Evolutionary conservation across 2,113 vertebrate species (phyloP), one percentile per base, ranked within the genome.

Genomic region (Antennarius striatus): DNA sequence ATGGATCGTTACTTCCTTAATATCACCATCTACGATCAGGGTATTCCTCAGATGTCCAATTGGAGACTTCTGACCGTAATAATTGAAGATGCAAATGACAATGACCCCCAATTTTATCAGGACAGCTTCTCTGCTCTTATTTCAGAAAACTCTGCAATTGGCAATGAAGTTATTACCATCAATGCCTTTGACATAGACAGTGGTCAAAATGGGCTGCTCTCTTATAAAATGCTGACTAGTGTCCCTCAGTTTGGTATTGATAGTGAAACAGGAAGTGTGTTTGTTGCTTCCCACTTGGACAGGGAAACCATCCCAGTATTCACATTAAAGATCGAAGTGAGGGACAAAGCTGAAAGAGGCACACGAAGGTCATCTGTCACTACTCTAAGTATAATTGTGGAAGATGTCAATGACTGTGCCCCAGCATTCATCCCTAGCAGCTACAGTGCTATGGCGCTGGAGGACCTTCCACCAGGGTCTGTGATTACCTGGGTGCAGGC

Each of bases 401-500:
- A 95, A 13, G 98, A 99, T 6, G 91, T 98, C 52, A 99, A 99
- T 48, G 98, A 99, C 78, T 98, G 96, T 50, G 91, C 96, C 47
- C 98, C 98, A 4, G 85, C 90, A 72, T 98, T 99, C 65, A 93
- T 98, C 65, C 97, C 98, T 0, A 93, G 89, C 60, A 95, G 92
- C 81, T 98, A 95, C 47, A 96, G 83, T 0, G 93, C 96, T 57
- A 94, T 93, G 53, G 93, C 96, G 1, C 93, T 94, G 3, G 98
- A 99, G 88, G 97, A 99, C 77, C 91, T 99, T 10, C 98, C 98
- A 0, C 56, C 93, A 5, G 96, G 96, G 53, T 92, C 95, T 4
- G 94, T 98, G 61, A 95, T 99, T 47, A 94, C 95, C 50, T 98
- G 96, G 96, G 78, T 98, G 65, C 95, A 99, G 85, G 94, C 95